Conservation (phyloP, 1,140 invertebrate genomes). For the Drosophila baimaii region DNA sequence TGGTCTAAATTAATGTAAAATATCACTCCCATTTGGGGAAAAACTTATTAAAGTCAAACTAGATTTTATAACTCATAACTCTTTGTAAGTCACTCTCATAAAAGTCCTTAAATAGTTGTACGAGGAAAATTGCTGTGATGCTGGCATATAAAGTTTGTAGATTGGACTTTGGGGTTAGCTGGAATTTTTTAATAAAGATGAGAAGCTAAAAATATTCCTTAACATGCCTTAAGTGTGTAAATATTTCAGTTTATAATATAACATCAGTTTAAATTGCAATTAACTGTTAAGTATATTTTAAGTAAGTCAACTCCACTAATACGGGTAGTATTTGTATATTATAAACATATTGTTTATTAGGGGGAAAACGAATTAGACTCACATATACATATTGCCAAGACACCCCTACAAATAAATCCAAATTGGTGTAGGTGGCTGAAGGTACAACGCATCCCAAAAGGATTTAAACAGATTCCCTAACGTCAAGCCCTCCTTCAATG, state of each 20-base stretch:
- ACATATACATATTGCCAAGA: too few species aligned
- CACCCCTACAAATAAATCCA: background rate
- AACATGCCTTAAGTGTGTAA: background rate
- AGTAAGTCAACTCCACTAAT: background rate
- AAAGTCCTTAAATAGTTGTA: background rate
- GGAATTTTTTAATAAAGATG: background rate
- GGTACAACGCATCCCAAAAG: background rate
- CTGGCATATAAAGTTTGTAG: background rate
- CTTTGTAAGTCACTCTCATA: background rate
- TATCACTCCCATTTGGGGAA: constrained; percentile 10
- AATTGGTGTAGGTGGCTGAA: background rate
- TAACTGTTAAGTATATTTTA: background rate
- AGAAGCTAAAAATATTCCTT: too few species aligned
- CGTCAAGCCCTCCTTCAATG: background rate
- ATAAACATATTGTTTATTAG: constrained; percentile 9
- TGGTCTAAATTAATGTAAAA: constrained; percentile 12
- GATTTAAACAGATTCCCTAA: background rate
- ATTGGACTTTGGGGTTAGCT: background rate
- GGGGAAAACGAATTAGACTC: too few species aligned
- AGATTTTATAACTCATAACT: constrained; percentile 4
- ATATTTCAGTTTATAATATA: background rate
- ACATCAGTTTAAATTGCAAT: background rate
- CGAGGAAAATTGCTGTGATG: background rate
- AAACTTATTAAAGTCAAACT: constrained; percentile 17
- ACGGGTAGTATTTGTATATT: background rate